A percentile compares a stretch with the other conserved stretches of the same genome.
phyloP scores from a whole-genome alignment of 2,113 vertebrate species.

The Marcusenius ussheri region DNA sequence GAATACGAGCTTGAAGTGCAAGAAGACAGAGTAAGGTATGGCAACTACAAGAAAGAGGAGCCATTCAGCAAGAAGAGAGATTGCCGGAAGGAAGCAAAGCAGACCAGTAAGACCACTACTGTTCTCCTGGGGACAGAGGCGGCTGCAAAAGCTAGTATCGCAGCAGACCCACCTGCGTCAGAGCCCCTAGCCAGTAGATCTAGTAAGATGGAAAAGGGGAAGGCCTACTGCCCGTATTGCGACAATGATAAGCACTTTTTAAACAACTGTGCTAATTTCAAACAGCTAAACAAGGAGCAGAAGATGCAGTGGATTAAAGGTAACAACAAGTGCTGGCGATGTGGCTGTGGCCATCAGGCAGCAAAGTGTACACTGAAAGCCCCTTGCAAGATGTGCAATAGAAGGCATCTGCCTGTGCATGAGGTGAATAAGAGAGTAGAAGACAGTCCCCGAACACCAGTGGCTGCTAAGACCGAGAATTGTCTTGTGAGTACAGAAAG shows the following conservation, averaged over 20 bases:
- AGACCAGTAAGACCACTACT: background rate
- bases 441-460: background rate
- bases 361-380: background rate
- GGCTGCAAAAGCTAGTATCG: background rate
- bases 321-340: background rate
- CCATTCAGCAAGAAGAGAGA: background rate
- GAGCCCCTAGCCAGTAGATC: background rate
- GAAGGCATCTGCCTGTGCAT: background rate
- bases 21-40: background rate
- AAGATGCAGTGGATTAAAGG: background rate
- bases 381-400: background rate
- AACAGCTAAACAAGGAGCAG: background rate
- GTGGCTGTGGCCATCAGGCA: background rate
- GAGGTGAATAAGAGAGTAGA: background rate
- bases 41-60: background rate
- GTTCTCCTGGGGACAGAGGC: background rate
- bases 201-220: background rate
- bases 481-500: background rate
- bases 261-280: background rate
- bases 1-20: background rate
- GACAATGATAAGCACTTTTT: background rate
- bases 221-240: background rate
- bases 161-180: background rate
- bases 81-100: background rate
- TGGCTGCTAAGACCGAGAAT: background rate